Evolutionary conservation across 2,113 vertebrate species (phyloP), one percentile per base, ranked within the genome.

Genomic region (Paratilapia polleni): DNA sequence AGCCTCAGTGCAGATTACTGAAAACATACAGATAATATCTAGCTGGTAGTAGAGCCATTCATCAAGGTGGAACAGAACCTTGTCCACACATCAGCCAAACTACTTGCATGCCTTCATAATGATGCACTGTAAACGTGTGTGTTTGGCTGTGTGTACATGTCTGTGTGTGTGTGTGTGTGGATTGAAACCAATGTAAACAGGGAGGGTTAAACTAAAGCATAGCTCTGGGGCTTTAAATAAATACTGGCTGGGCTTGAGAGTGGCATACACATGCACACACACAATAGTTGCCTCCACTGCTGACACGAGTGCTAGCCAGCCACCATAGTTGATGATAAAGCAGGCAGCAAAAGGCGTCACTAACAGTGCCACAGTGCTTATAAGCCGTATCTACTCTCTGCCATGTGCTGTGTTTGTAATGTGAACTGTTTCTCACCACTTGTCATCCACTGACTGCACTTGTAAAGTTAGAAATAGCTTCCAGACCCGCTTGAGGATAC

Each of bases 161-260:
- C 47, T 76, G 66, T 73, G 62, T 75, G 63, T 83, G 70, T 85
- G 82, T 64, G 61, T 82, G 66, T 80, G 79, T 81, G 77, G 31
- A 85, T 28, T 43, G 61, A 83, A 75, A 85, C 78, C 83, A 88
- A 84, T 88, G 88, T 88, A 94, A 93, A 93, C 91, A 90, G 31
- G 83, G 85, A 87, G 87, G 83, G 85, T 88, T 89, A 62, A 81
- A 89, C 77, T 90, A 84, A 90, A 88, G 85, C 89, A 78, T 84
- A 84, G 87, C 82, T 92, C 64, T 88, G 52, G 64, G 84, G 80
- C 87, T 92, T 92, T 81, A 84, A 89, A 93, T 86, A 92, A 94
- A 94, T 93, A 93, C 74, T 80, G 82, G 22, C 59, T 62, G 68
- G 52, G 86, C 64, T 61, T 88, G 78, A 87, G 80, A 87, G 41